phyloP scores from a whole-genome alignment of 2,113 vertebrate genomes.

The Tonatia bakeri region DNA sequence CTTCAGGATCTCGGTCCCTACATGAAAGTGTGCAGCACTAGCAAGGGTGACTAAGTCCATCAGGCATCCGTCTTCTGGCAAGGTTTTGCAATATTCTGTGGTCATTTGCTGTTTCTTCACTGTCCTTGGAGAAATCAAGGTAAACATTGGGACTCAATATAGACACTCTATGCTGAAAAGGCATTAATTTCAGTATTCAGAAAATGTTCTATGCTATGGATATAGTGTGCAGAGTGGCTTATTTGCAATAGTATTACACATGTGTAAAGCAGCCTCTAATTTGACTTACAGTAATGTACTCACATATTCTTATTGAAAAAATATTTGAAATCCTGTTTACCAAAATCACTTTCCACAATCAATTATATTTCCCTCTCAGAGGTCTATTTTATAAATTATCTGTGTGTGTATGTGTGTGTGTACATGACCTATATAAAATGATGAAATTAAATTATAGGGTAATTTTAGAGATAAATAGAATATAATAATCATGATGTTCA shows the following conservation, averaged over 20 bases:
- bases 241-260: background rate
- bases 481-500: background rate
- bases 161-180: background rate
- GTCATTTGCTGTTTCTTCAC: background rate
- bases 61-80: background rate
- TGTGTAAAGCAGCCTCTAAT: background rate
- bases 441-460: background rate
- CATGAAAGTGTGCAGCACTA: background rate
- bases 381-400: background rate
- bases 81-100: background rate
- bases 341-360: background rate
- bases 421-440: background rate
- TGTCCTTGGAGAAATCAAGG: background rate
- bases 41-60: too few relatives aligned
- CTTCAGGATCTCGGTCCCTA: background rate
- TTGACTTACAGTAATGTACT: background rate
- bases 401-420: background rate
- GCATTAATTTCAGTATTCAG: background rate
- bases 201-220: background rate
- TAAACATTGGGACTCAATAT: background rate
- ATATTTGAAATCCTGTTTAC: background rate
- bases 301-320: background rate
- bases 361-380: background rate
- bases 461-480: background rate
- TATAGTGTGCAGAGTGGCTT: background rate